phyloP scores from a whole-genome alignment of 2,888 invertebrate species.

The Pimpla rufipes region DNA sequence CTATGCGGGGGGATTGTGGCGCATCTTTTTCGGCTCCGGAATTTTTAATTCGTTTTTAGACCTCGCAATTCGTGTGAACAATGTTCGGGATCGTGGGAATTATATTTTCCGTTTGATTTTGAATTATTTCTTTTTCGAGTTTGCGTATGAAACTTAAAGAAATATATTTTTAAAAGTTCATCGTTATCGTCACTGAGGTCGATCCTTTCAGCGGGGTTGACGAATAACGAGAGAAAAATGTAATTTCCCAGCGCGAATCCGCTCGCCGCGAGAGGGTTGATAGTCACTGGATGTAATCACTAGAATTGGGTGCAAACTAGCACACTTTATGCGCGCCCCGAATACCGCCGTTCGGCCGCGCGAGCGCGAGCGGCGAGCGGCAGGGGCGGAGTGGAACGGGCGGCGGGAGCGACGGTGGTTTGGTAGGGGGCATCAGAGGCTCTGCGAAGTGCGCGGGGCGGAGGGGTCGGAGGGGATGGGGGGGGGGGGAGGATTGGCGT shows the following conservation, averaged over 20 bases:
- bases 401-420: constrained; percentile 31
- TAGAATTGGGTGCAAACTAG: constrained; percentile 71
- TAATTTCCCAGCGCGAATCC: constrained; percentile 43
- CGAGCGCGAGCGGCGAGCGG: constrained; percentile 46
- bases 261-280: constrained; percentile 41
- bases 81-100: too few relatives aligned
- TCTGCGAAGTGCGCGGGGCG: constrained; percentile 11
- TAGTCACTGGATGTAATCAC: constrained; percentile 68
- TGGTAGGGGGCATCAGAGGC: constrained; percentile 9
- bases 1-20: too few relatives aligned
- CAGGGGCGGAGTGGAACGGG: constrained; percentile 9
- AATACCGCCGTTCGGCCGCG: constrained; percentile 53
- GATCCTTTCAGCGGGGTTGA: constrained; percentile 22
- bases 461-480: too few relatives aligned
- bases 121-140: too few relatives aligned
- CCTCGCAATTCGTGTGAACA: too few relatives aligned
- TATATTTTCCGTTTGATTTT: too few relatives aligned
- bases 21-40: too few relatives aligned
- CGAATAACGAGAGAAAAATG: constrained; percentile 30
- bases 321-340: constrained; percentile 69
- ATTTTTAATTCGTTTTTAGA: too few relatives aligned
- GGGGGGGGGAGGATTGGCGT: constrained; percentile 52
- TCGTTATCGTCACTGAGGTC: too few relatives aligned
- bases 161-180: too few relatives aligned
- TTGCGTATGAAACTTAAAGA: too few relatives aligned